Evolutionary conservation across 2,797 vertebrate genomes (phyloP).

Genomic region (Morus bassanus): DNA sequence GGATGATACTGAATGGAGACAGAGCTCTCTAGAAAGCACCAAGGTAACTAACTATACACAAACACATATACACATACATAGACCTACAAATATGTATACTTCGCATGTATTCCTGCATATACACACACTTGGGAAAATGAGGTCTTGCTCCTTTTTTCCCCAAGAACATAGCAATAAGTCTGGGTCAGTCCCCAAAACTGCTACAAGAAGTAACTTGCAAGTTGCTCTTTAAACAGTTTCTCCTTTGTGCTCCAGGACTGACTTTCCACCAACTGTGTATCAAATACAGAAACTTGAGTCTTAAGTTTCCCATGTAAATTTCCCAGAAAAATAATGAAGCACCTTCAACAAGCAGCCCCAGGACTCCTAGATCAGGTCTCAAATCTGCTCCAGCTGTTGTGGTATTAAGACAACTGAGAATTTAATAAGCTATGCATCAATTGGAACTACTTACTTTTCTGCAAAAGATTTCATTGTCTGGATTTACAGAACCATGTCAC

Average conservation of each 20-base stretch:
- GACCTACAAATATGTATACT: neutral
- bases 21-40: neutral
- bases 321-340: neutral
- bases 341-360: neutral
- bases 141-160: neutral
- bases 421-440: neutral
- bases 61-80: neutral
- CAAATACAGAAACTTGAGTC: neutral
- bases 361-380: neutral
- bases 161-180: neutral
- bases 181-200: fast-evolving
- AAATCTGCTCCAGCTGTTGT: neutral
- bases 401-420: neutral
- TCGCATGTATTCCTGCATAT: neutral
- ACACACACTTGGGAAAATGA: neutral
- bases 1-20: neutral
- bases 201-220: neutral
- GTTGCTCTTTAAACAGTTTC: neutral
- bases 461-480: neutral
- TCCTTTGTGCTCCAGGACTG: neutral
- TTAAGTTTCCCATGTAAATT: neutral
- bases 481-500: neutral
- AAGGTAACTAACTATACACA: neutral
- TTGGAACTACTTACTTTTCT: neutral
- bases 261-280: neutral